phyloP scores from a whole-genome alignment of 1,140 invertebrate genomes.

The Ditylenchus dipsaci region DNA sequence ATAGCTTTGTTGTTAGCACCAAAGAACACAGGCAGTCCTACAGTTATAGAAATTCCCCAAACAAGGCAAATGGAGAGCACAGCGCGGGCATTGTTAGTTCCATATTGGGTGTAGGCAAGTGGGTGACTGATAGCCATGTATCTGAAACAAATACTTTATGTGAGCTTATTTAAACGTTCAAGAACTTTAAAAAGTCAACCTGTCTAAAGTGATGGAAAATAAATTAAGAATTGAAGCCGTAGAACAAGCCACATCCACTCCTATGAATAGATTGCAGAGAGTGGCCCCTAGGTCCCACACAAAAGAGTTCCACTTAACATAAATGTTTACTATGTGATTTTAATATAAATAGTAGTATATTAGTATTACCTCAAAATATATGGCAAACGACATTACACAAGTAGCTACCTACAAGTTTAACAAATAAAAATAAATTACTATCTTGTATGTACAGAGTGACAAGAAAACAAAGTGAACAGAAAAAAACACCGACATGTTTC shows the following conservation, averaged over 20 bases:
- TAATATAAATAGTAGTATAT: too few species aligned
- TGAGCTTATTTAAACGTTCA: not conserved
- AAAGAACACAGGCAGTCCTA: constrained; percentile 83
- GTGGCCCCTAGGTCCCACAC: constrained; percentile 78
- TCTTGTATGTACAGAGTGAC: too few species aligned
- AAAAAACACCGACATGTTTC: too few species aligned
- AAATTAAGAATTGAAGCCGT: constrained; percentile 97
- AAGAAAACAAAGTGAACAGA: too few species aligned
- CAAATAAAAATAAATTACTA: not conserved
- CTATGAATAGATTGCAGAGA: constrained; percentile 96
- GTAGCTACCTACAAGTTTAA: constrained; percentile 16
- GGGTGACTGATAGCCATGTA: constrained; percentile 97
- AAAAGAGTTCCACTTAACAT: constrained; percentile 51
- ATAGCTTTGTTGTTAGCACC: constrained; percentile 69
- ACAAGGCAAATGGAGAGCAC: constrained; percentile 90
- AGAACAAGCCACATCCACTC: constrained; percentile 94
- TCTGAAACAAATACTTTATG: constrained; percentile 63
- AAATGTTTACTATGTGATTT: too few species aligned
- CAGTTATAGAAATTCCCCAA: constrained; percentile 89
- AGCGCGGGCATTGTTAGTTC: constrained; percentile 90
- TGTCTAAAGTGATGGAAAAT: constrained; percentile 95
- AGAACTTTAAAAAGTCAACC: constrained; percentile 67
- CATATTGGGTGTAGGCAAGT: constrained; percentile 90
- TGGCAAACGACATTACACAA: constrained; percentile 58
- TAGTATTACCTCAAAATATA: constrained; percentile 55